Conservation (phyloP, 2,888 invertebrate species). For the Anagyrus pseudococci region DNA sequence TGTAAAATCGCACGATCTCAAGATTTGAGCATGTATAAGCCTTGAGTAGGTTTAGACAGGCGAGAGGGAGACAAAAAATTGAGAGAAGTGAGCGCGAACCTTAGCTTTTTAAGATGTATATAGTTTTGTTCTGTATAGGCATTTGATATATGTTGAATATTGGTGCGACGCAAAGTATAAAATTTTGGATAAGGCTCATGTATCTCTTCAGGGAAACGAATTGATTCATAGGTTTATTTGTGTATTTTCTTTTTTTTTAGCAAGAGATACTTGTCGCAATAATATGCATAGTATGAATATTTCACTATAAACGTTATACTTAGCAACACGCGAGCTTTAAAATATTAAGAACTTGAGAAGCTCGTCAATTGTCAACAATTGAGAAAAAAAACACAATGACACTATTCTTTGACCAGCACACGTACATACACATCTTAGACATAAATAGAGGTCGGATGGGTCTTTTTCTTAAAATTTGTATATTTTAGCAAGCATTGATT, state of each 20-base stretch:
- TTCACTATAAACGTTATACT: neutral
- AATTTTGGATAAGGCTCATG: neutral
- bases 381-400: constrained; percentile 20
- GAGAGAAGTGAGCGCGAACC: constrained; percentile 23
- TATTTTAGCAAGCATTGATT: constrained; percentile 13
- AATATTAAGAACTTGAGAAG: constrained; percentile 1
- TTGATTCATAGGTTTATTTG: too few species aligned
- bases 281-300: constrained; percentile 8
- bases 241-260: too few species aligned
- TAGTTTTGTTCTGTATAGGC: constrained; percentile 39
- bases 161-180: constrained; percentile 11
- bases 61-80: constrained; percentile 2
- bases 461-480: constrained; percentile 20
- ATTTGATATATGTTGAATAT: constrained; percentile 32
- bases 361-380: constrained; percentile 19
- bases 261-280: constrained; percentile 10
- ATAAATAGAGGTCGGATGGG: constrained; percentile 2
- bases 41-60: constrained; percentile 22
- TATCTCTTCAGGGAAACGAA: too few species aligned
- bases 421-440: constrained; percentile 14
- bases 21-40: constrained; percentile 10
- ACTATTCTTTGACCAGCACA: constrained; percentile 20
- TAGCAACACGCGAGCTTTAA: neutral
- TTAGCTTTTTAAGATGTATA: constrained; percentile 39
- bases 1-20: neutral